A percentile compares a stretch with the other conserved stretches of the same genome.
Conservation (phyloP, 2,113 vertebrate species). For the Anguilla japonica region DNA sequence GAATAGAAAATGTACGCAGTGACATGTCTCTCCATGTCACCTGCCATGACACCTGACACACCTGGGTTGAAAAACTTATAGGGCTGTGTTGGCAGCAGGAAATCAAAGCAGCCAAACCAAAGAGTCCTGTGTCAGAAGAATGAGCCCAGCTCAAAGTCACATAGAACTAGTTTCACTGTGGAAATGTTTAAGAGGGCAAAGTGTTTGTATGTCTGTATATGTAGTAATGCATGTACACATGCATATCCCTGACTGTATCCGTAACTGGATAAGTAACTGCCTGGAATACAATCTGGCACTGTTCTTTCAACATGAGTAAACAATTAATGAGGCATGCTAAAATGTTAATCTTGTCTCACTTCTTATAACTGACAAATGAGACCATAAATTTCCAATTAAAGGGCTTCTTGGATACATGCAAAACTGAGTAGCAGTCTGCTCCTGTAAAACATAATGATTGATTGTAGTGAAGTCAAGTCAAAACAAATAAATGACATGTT, state of each 20-base stretch:
- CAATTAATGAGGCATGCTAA: not conserved
- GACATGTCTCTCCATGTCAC: not conserved
- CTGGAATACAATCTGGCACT: not conserved
- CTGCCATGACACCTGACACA: slow-evolving; percentile 15
- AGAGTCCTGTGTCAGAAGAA: slow-evolving; percentile 4
- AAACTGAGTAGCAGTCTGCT: not conserved
- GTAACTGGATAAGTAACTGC: not conserved
- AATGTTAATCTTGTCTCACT: not conserved
- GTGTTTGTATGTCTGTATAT: not conserved
- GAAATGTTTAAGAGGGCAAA: not conserved
- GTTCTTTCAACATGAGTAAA: slow-evolving; percentile 5
- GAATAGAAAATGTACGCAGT: slow-evolving; percentile 11
- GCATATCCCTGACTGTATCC: no score
- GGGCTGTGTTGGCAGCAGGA: slow-evolving; percentile 6
- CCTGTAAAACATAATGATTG: not conserved
- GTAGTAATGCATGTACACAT: not conserved
- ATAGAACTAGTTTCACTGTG: not conserved
- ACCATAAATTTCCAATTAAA: not conserved
- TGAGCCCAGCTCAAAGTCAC: not conserved
- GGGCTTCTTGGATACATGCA: not conserved
- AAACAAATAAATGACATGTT: not conserved
- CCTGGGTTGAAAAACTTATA: not conserved
- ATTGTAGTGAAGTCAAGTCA: not conserved
- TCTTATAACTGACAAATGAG: not conserved
- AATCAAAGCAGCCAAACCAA: slow-evolving; percentile 26